Evolutionary conservation across 2,888 invertebrate genomes (phyloP).

Genomic region (Drosophila paucipuncta): DNA sequence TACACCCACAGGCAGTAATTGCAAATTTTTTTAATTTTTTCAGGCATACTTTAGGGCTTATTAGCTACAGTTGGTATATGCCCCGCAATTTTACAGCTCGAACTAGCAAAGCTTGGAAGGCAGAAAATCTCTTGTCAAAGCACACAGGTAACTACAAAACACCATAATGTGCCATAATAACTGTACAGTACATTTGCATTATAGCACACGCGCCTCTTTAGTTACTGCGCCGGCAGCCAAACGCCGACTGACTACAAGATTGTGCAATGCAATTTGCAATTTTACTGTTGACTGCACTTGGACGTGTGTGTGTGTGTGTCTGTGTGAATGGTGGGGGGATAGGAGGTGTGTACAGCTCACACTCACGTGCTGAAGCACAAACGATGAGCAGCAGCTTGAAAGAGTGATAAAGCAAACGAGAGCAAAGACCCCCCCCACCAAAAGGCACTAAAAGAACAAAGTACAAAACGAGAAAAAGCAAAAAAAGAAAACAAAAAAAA

Average conservation of each 20-base stretch:
- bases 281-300: conserved; percentile 20
- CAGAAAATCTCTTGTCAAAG: neutral
- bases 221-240: conserved; percentile 5
- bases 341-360: conserved; percentile 16
- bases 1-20: neutral
- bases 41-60: neutral
- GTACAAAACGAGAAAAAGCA: conserved; percentile 38
- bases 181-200: neutral
- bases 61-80: neutral
- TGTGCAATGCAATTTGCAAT: conserved; percentile 52
- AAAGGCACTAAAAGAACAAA: conserved; percentile 52
- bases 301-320: conserved; percentile 6
- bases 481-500: conserved; percentile 16
- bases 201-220: neutral
- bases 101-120: neutral
- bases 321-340: neutral
- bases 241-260: conserved; percentile 36
- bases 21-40: neutral
- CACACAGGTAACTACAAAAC: neutral
- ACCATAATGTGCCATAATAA: neutral
- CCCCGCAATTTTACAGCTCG: neutral
- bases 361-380: conserved; percentile 22
- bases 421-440: conserved; percentile 64
- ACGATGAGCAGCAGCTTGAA: conserved; percentile 38
- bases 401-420: conserved; percentile 70